These are phyloP conservation scores for Ciconia maguari DNA, from an alignment of 2,113 vertebrate species.

Conservation along the genomic window DNA sequence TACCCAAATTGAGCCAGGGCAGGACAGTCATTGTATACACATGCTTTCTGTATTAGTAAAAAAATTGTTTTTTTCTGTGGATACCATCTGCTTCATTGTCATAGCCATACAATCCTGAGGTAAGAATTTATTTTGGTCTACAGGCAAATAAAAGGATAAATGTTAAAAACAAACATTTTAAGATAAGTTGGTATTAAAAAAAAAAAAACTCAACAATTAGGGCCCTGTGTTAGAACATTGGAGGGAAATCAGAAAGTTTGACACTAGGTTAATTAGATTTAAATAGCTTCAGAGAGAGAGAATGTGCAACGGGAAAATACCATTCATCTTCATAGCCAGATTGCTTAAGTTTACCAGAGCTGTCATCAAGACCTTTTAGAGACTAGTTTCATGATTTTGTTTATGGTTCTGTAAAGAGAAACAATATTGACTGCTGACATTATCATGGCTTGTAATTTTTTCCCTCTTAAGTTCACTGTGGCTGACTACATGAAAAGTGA, in stretches of 20 bases:
- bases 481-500: slow-evolving; percentile 24
- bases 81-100: neutral
- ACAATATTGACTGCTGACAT: slow-evolving; percentile 62
- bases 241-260: slow-evolving; percentile 39
- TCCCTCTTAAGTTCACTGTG: slow-evolving; percentile 22
- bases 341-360: slow-evolving; percentile 54
- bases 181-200: neutral
- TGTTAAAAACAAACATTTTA: neutral
- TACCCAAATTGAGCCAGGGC: neutral
- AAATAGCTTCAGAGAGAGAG: slow-evolving; percentile 37
- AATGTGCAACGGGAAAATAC: slow-evolving; percentile 52
- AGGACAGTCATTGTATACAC: neutral
- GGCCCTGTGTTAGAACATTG: neutral
- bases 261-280: slow-evolving; percentile 57
- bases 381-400: slow-evolving; percentile 64
- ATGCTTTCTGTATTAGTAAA: neutral
- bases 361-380: slow-evolving; percentile 62
- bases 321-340: slow-evolving; percentile 46
- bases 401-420: slow-evolving; percentile 63
- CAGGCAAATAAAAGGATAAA: slow-evolving; percentile 15
- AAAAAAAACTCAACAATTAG: neutral
- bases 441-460: slow-evolving; percentile 54
- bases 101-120: neutral
- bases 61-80: slow-evolving; percentile 1
- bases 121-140: slow-evolving; percentile 18